Evolutionary conservation across 1,140 invertebrate species (phyloP), one percentile per base, ranked within the genome.

Genomic region (Scaptodrosophila lebanonensis): DNA sequence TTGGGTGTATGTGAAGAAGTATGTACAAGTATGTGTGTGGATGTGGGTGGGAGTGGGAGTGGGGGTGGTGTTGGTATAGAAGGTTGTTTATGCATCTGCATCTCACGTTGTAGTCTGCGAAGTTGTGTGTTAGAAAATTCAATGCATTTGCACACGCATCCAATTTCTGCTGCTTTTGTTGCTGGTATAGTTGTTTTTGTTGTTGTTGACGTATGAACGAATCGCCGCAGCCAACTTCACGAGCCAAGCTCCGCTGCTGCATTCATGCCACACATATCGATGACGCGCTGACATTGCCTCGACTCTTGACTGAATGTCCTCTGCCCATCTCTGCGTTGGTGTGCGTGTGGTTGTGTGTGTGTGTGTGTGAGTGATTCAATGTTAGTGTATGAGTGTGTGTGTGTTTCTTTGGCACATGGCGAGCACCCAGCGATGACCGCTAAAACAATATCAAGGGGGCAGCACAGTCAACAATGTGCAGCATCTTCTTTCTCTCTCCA

Each of bases 71-170:
- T 58, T 62, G 63, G 40, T 50, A 52, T n/a, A n/a, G n/a, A n/a
- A 25, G 22, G 22, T 48, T 76, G 76, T 54, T 75, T 66, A 48
- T 79, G 76, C 76, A 75, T 70, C 79, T 79, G 69, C 75, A 79
- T 63, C 75, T 79, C 75, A 66, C 71, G 17, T 27, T 16, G 69
- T 75, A 51, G 70, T 59, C n/a, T n/a, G n/a, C n/a, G n/a, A n/a
- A n/a, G n/a, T n/a, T n/a, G n/a, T 75, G 75, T 70, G 76, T 76
- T 76, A 83, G 68, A 76, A 76, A 83, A 75, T 83, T 60, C 73
- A 63, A 58, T 63, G 60, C 60, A 79, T 79, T 79, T 79, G 75
- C 73, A 79, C 73, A 79, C 73, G 73, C 73, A 79, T 79, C 75
- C 73, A 79, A 79, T 79, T 79, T 79, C 73, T 79, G 66, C 32